Base-by-base conservation (phyloP, 2,797 vertebrate genomes). In the Enteromius thamalakanensis region DNA sequence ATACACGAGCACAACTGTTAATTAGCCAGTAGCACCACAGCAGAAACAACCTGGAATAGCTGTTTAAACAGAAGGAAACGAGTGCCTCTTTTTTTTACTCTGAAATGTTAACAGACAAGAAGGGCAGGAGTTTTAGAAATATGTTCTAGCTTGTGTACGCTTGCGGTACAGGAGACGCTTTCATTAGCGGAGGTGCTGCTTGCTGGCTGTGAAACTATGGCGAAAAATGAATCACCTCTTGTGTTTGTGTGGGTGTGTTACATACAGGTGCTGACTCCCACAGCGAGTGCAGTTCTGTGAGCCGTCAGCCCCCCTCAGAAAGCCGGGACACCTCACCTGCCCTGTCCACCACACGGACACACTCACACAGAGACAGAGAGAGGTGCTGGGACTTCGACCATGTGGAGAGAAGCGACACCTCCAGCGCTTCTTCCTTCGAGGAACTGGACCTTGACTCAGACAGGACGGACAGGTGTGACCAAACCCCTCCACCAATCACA, bases 201-300 rank as follows among this genome's bases (percentile, higher is more conserved):
- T 65, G 60, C 58, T 58, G 29, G 11, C 81, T 76, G 74, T 70
- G 74, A 78, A 37, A 76, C 34, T 14, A 0, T 40, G 62, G 47
- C 6, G 12, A 72, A 72, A 72, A 72, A 72, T 75, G n/a, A 74
- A 76, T 80, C 70, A 80, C 60, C 85, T 76, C 11, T 69, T 80
- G 60, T 71, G 76, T 67, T 76, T 76, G 11, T 60, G 45, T 69
- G 60, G 40, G 2, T 37, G 21, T 85, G 82, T 84, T 17, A 26
- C 49, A 55, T 51, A 67, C 89, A 93, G 92, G 93, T 92, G 91
- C 86, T 72, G 94, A 97, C 85, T 96, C 95, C 0, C 90, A 94
- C 91, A 97, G 96, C 0, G 95, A 98, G 69, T 92, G 91, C 0
- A 97, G 97, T 88, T 97, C 96, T 1, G 88, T 94, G 85, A 98